Conservation (phyloP, 2,113 vertebrate genomes). For the Chamaetylas fuelleborni region DNA sequence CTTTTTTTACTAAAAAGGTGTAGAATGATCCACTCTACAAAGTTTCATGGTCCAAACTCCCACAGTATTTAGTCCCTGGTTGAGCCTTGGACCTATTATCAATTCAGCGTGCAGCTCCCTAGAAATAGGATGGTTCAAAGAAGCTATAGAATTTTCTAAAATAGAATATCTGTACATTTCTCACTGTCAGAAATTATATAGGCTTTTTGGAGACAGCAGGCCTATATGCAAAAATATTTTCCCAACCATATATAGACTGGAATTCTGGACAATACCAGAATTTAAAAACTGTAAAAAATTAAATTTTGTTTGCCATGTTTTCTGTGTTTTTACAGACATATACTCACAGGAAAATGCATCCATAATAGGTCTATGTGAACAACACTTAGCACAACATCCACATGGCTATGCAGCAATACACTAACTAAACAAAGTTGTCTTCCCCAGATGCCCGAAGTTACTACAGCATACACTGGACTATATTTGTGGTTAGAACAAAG, state of each 20-base stretch:
- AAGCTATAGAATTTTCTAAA: neutral
- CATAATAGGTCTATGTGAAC: neutral
- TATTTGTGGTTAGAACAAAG: neutral
- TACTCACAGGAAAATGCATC: slow-evolving; percentile 29
- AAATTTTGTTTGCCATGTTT: neutral
- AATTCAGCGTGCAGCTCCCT: neutral
- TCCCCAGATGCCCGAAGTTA: neutral
- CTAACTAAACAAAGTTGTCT: slow-evolving; percentile 23
- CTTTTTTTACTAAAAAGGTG: neutral
- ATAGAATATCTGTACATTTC: neutral
- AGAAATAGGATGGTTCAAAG: neutral
- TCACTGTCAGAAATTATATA: neutral
- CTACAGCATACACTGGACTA: neutral
- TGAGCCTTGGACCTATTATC: neutral
- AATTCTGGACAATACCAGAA: neutral
- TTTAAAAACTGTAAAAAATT: neutral
- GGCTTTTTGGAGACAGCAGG: neutral
- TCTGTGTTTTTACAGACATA: neutral
- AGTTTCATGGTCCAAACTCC: neutral
- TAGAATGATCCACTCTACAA: neutral
- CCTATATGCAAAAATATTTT: neutral
- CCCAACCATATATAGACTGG: neutral
- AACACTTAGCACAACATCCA: neutral
- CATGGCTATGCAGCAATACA: neutral
- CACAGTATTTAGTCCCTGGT: neutral